Conservation (phyloP, 1,140 invertebrate species). For the Calliopsis andreniformis region DNA sequence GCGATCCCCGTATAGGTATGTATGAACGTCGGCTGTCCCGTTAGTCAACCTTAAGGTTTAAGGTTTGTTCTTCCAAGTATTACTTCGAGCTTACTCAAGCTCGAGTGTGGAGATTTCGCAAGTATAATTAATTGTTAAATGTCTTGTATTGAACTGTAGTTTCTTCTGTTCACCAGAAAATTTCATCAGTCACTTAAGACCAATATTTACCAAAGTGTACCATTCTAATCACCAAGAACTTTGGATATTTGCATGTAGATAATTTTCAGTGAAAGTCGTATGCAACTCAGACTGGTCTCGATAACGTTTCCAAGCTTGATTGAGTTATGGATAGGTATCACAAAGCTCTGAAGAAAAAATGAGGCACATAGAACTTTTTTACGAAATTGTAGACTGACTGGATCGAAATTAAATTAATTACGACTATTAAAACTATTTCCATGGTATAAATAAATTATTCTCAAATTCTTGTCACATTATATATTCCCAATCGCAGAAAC, state of each 20-base stretch:
- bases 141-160: background rate
- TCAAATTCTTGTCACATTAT: too few relatives aligned
- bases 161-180: background rate
- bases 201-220: too few relatives aligned
- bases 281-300: constrained; percentile 4
- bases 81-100: constrained; percentile 31
- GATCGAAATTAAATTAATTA: too few relatives aligned
- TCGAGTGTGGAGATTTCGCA: constrained; percentile 5
- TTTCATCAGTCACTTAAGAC: background rate
- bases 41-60: constrained; percentile 77
- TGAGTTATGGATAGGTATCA: too few relatives aligned
- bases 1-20: constrained; percentile 59
- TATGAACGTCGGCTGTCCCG: constrained; percentile 66
- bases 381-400: too few relatives aligned
- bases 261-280: constrained; percentile 23
- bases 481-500: background rate
- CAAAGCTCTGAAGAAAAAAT: too few relatives aligned
- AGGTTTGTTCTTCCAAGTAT: constrained; percentile 60
- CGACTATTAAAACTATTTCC: too few relatives aligned
- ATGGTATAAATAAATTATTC: too few relatives aligned
- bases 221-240: background rate
- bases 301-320: background rate
- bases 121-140: background rate
- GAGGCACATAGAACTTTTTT: too few relatives aligned
- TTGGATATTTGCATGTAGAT: constrained; percentile 7